A percentile compares a stretch with the other conserved stretches of the same genome.
Evolutionary conservation across 2,797 vertebrate genomes (phyloP).

Genomic region (Falco concolor): DNA sequence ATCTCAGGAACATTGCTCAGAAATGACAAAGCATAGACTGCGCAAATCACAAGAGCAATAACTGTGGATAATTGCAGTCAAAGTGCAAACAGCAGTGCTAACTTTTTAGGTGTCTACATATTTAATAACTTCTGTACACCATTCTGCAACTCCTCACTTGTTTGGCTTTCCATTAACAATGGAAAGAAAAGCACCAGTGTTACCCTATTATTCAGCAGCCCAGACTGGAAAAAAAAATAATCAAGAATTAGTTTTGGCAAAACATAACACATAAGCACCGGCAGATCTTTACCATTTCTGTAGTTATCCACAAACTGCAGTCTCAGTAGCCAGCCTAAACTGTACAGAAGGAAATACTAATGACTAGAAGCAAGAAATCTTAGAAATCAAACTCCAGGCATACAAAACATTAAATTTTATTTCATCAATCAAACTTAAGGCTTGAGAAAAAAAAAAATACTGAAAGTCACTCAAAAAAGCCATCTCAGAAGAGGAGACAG

Average conservation of each 20-base stretch:
- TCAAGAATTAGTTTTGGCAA: not conserved
- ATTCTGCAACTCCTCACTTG: not conserved
- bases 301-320: not conserved
- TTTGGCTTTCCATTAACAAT: not conserved
- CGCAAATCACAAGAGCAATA: not conserved
- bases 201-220: not conserved
- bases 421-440: constrained; percentile 38
- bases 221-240: not conserved
- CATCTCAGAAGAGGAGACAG: not conserved
- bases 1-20: not conserved
- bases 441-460: not conserved
- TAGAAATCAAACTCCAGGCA: not conserved
- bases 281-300: not conserved
- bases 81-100: not conserved
- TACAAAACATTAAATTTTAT: constrained; percentile 56
- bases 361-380: not conserved
- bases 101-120: not conserved
- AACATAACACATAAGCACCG: not conserved
- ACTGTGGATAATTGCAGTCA: not conserved
- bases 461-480: not conserved
- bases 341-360: not conserved
- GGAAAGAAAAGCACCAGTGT: not conserved
- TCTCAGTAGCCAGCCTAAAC: not conserved
- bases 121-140: not conserved
- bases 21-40: not conserved